Conservation (phyloP, 2,797 vertebrate genomes). For the Macrochelys suwanniensis region DNA sequence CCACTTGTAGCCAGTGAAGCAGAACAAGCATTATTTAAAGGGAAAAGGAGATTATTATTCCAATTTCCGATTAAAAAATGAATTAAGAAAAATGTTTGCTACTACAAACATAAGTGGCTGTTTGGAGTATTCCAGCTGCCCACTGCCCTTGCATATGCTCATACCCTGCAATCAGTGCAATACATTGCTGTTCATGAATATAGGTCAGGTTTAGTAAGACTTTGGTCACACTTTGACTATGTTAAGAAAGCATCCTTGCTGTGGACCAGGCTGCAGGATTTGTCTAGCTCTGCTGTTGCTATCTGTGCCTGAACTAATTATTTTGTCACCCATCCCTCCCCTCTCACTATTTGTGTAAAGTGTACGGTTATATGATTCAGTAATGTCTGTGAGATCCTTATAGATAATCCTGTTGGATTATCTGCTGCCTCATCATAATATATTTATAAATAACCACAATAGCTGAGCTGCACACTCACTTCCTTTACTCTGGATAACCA, state of each 20-base stretch:
- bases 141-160: not conserved
- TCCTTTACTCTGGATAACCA: not conserved
- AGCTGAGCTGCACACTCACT: not conserved
- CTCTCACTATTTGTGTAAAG: not conserved
- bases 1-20: not conserved
- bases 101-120: not conserved
- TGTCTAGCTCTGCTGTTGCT: not conserved
- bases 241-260: not conserved
- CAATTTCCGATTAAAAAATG: constrained; percentile 1
- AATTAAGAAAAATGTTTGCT: not conserved
- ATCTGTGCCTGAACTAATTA: not conserved
- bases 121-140: not conserved
- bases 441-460: not conserved
- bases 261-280: not conserved
- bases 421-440: not conserved
- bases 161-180: not conserved
- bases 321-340: not conserved
- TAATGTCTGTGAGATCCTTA: not conserved
- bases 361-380: not conserved
- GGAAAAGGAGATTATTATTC: constrained; percentile 8
- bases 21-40: not conserved
- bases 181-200: not conserved
- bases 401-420: not conserved
- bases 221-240: not conserved
- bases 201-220: not conserved